Conservation (phyloP, 2,888 invertebrate species). For the Myopa testacea region DNA sequence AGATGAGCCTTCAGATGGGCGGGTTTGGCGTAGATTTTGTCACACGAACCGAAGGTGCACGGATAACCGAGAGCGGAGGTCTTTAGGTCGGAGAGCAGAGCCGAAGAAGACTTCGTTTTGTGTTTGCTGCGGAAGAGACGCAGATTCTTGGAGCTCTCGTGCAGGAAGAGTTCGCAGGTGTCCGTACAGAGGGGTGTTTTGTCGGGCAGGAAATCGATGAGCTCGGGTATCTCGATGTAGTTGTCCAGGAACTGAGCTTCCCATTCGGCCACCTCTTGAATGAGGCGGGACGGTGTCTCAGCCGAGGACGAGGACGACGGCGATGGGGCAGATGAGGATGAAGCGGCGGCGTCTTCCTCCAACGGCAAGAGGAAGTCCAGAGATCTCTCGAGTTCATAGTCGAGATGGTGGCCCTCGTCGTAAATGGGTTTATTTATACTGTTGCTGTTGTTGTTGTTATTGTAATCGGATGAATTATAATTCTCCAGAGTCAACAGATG, state of each 20-base stretch:
- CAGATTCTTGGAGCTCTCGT: constrained; percentile 67
- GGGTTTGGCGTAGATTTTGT: constrained; percentile 88
- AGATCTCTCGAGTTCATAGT: constrained; percentile 45
- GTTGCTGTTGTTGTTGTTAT: neutral
- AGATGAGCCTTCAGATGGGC: constrained; percentile 91
- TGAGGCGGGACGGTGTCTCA: constrained; percentile 35
- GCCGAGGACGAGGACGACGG: neutral
- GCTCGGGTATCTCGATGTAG: constrained; percentile 64
- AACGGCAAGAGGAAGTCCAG: constrained; percentile 47
- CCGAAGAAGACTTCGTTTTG: constrained; percentile 5
- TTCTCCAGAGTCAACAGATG: neutral
- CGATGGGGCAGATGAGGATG: neutral
- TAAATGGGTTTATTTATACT: neutral
- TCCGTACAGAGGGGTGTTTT: constrained; percentile 72
- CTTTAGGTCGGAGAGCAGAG: neutral
- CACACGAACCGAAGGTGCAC: constrained; percentile 79
- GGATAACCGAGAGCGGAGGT: constrained; percentile 69
- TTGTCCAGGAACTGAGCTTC: constrained; percentile 65
- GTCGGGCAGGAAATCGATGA: constrained; percentile 68
- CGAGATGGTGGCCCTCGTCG: neutral
- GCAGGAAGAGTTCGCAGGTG: constrained; percentile 70
- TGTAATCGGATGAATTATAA: neutral
- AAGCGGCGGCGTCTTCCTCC: constrained; percentile 27
- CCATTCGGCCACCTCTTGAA: constrained; percentile 60
- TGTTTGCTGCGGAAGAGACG: constrained; percentile 48